Conservation (phyloP, 2,797 vertebrate genomes). For the Halcyon badia region DNA sequence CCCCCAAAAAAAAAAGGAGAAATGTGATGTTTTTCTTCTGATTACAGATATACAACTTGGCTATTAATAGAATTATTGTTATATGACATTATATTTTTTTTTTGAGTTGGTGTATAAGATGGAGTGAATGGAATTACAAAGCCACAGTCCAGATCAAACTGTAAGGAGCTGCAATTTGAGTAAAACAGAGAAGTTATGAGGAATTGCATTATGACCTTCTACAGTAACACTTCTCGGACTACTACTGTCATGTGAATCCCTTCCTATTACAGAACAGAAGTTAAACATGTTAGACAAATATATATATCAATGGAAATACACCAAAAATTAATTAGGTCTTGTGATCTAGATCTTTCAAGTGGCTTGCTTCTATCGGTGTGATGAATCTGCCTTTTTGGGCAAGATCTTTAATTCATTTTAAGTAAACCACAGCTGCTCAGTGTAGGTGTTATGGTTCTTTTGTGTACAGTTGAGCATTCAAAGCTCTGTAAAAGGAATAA, state of each 20-base stretch:
- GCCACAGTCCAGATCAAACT: not conserved
- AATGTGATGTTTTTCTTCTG: not conserved
- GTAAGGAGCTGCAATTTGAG: not conserved
- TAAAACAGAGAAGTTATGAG: not conserved
- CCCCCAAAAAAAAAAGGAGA: too few species aligned
- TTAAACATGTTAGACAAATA: not conserved
- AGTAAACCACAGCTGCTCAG: not conserved
- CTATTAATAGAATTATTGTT: not conserved
- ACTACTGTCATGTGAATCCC: not conserved
- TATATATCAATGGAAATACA: not conserved
- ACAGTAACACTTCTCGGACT: not conserved
- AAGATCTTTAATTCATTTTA: not conserved
- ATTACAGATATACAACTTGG: not conserved
- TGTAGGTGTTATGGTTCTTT: not conserved
- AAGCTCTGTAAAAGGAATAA: not conserved
- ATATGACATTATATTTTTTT: not conserved
- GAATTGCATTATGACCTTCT: not conserved
- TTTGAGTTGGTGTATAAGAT: not conserved
- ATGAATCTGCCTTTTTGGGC: not conserved
- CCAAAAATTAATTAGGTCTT: not conserved
- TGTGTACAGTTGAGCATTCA: not conserved
- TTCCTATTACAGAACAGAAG: not conserved
- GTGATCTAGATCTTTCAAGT: not conserved
- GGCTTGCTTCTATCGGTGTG: not conserved
- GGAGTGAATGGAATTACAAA: not conserved